phyloP scores from a whole-genome alignment of 2,888 invertebrate genomes.

The Cephus runcator region DNA sequence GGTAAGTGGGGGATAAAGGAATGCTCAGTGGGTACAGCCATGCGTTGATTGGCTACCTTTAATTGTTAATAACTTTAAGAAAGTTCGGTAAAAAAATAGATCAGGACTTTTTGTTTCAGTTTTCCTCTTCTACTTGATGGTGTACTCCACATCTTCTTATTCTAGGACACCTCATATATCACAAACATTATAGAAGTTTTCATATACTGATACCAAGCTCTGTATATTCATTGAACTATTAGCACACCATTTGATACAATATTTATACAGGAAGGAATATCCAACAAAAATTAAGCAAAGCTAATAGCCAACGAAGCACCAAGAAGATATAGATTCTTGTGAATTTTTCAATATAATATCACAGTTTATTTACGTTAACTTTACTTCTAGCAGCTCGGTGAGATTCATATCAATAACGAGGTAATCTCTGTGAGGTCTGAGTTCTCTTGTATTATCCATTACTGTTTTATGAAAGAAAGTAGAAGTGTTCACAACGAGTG shows the following conservation, averaged over 20 bases:
- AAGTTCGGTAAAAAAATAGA: too few species aligned
- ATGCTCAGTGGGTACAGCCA: too few species aligned
- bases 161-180: background rate
- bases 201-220: background rate
- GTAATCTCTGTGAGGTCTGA: slow-evolving; percentile 35
- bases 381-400: slow-evolving; percentile 45
- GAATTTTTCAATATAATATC: background rate
- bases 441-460: slow-evolving; percentile 19
- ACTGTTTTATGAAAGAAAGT: background rate
- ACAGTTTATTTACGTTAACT: slow-evolving; percentile 36
- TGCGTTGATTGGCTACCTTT: too few species aligned
- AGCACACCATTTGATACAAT: background rate
- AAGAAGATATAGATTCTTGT: background rate
- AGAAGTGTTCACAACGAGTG: slow-evolving; percentile 1
- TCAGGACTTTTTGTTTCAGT: too few species aligned
- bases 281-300: background rate
- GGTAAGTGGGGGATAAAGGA: too few species aligned
- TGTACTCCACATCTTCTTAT: too few species aligned
- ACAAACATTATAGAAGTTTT: background rate
- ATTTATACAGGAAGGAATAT: background rate
- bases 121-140: too few species aligned
- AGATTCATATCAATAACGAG: slow-evolving; percentile 48
- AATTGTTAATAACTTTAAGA: too few species aligned
- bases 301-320: background rate
- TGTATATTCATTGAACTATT: background rate